These are phyloP conservation scores for Daubentonia madagascariensis DNA, from an alignment of 2,113 vertebrate species.

Conservation along the genomic window DNA sequence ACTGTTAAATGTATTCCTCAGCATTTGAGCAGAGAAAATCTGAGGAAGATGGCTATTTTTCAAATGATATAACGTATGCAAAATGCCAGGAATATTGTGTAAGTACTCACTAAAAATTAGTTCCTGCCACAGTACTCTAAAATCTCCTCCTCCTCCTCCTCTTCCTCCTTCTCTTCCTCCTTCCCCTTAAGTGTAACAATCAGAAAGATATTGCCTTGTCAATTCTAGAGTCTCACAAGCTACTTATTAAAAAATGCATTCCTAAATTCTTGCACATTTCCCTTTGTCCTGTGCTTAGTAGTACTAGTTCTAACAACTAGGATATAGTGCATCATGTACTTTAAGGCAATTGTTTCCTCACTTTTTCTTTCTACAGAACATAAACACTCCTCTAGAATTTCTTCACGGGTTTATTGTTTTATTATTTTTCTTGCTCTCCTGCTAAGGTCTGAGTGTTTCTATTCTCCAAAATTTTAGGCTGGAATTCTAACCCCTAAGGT, in stretches of 20 bases:
- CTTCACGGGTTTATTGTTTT: not conserved
- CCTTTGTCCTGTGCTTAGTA: not conserved
- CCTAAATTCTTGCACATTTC: not conserved
- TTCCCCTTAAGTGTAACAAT: not conserved
- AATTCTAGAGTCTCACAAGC: not conserved
- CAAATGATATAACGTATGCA: not conserved
- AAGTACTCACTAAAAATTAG: not conserved
- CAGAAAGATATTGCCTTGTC: not conserved
- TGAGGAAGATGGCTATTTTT: not conserved
- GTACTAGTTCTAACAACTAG: not conserved
- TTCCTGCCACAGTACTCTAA: not conserved
- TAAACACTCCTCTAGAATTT: not conserved
- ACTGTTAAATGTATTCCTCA: not conserved
- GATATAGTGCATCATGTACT: not conserved
- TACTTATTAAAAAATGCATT: not conserved
- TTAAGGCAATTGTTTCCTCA: not conserved
- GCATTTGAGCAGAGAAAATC: not conserved
- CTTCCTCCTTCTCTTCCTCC: not conserved
- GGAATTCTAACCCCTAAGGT: not conserved
- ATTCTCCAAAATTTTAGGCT: not conserved
- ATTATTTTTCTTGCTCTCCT: not conserved
- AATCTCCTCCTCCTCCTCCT: not conserved
- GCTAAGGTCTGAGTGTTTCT: not conserved
- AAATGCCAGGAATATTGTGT: not conserved
- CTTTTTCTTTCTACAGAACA: not conserved